Conservation (phyloP, 2,797 vertebrate genomes). For the Halcyon leucocephala region DNA sequence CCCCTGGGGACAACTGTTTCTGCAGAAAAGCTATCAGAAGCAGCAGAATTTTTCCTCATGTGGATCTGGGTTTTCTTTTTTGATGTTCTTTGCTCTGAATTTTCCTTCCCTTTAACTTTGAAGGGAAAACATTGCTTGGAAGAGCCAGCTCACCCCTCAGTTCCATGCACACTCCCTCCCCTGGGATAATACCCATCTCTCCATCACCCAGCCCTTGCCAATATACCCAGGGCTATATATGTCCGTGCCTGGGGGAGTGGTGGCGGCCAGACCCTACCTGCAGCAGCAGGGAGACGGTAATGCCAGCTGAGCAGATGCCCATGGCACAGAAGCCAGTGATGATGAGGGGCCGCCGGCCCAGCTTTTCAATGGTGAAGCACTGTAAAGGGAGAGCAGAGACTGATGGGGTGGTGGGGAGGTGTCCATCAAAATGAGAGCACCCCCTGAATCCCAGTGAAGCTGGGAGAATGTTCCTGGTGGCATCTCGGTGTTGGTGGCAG, state of each 20-base stretch:
- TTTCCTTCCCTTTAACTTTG: not conserved
- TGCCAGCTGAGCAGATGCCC: constrained; percentile 88
- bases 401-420: rapidly evolving
- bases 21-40: not conserved
- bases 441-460: not conserved
- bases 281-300: constrained; percentile 85
- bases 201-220: not conserved
- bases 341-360: constrained; percentile 88
- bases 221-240: rapidly evolving
- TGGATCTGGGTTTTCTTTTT: not conserved
- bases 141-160: not conserved
- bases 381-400: constrained; percentile 44
- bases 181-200: not conserved
- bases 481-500: not conserved
- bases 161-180: rapidly evolving
- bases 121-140: not conserved
- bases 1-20: not conserved
- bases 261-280: constrained; percentile 79
- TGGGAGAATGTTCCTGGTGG: rapidly evolving
- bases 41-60: not conserved
- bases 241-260: not conserved
- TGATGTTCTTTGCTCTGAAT: not conserved
- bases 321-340: constrained; percentile 89
- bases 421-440: rapidly evolving
- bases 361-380: constrained; percentile 89